A percentile compares a stretch with the other conserved stretches of the same genome.
Evolutionary conservation across 1,140 invertebrate genomes (phyloP).

Genomic region (Xylocopa sonorina): DNA sequence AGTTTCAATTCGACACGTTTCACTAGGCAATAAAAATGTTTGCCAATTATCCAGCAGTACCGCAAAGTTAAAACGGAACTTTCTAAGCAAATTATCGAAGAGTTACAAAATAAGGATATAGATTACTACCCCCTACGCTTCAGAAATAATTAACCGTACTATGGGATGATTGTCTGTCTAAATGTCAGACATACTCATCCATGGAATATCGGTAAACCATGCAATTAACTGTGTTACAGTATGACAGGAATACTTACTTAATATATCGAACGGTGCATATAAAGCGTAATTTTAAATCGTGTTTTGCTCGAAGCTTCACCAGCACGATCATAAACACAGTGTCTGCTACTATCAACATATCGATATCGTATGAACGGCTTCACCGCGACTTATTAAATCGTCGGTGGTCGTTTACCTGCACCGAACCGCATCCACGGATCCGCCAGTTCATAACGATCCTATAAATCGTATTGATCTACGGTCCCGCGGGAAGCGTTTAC

Average conservation of each 20-base stretch:
- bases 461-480: slow-evolving; percentile 30
- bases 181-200: background rate
- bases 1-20: no score
- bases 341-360: background rate
- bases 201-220: background rate
- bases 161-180: no score
- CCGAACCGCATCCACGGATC: background rate
- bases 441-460: background rate
- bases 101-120: no score
- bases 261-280: background rate
- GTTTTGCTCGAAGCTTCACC: background rate
- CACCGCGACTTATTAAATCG: slow-evolving; percentile 17
- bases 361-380: background rate
- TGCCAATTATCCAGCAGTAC: no score
- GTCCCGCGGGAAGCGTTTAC: slow-evolving; percentile 7
- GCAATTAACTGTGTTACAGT: no score
- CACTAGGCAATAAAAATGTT: no score
- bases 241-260: no score
- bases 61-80: no score
- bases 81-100: no score
- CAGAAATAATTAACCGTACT: no score
- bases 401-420: slow-evolving; percentile 13
- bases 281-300: background rate
- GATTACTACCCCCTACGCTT: no score
- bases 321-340: background rate